phyloP scores from a whole-genome alignment of 2,113 vertebrate genomes.

The Bothrops jararaca region DNA sequence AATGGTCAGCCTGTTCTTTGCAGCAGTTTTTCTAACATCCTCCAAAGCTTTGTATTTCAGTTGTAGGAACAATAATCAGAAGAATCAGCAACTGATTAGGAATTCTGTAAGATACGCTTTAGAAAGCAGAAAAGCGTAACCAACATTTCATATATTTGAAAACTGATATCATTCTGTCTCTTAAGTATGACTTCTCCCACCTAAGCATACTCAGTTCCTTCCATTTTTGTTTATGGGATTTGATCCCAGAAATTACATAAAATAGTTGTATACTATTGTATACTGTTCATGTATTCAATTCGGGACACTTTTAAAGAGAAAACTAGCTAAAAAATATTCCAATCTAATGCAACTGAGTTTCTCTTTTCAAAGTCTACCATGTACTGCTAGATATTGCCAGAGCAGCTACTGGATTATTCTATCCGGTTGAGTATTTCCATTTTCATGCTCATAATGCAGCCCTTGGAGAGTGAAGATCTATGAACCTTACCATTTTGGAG shows the following conservation, averaged over 20 bases:
- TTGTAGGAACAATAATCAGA: neutral
- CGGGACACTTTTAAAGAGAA: neutral
- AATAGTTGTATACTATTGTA: neutral
- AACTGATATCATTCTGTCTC: neutral
- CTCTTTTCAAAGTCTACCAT: neutral
- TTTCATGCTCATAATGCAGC: neutral
- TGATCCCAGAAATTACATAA: neutral
- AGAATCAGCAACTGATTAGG: neutral
- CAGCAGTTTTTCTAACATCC: neutral
- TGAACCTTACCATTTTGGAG: conserved; percentile 78
- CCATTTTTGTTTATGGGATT: neutral
- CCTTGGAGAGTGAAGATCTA: neutral
- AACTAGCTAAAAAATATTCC: neutral
- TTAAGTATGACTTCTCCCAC: neutral
- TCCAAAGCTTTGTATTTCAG: neutral
- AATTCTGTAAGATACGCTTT: neutral
- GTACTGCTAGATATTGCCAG: neutral
- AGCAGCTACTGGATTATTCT: neutral
- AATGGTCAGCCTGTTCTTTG: neutral
- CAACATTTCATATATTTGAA: neutral
- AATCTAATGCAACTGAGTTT: neutral
- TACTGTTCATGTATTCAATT: neutral
- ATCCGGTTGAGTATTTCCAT: too few species aligned
- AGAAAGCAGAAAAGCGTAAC: neutral
- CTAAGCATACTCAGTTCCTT: neutral